Evolutionary conservation across 2,113 vertebrate genomes (phyloP).

Genomic region (Corythornis madagascariensis): DNA sequence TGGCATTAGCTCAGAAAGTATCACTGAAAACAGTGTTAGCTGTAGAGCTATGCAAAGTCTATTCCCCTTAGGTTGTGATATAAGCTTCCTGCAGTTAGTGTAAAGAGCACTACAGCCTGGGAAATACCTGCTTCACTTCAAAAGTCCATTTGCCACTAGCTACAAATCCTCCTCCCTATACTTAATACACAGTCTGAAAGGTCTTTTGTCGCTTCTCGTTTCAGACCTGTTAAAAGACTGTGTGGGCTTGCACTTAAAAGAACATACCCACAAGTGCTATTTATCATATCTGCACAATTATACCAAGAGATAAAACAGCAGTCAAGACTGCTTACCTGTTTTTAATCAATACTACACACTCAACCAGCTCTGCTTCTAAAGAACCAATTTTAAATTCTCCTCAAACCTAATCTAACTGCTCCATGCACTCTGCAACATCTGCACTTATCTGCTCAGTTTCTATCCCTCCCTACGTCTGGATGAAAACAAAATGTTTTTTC

Average conservation of each 20-base stretch:
- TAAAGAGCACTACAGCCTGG: neutral
- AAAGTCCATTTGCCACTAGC: neutral
- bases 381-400: neutral
- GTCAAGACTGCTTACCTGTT: neutral
- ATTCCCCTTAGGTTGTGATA: neutral
- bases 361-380: neutral
- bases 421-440: constrained; percentile 1
- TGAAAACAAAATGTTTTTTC: neutral
- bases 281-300: neutral
- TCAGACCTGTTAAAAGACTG: neutral
- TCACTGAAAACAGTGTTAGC: neutral
- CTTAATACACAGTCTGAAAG: neutral
- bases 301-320: neutral
- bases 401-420: constrained; percentile 21
- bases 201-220: neutral
- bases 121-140: neutral
- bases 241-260: neutral
- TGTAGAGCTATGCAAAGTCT: neutral
- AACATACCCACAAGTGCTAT: neutral
- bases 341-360: neutral
- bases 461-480: neutral
- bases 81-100: neutral
- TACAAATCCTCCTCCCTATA: neutral
- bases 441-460: constrained; percentile 24
- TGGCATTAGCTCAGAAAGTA: neutral